phyloP scores from a whole-genome alignment of 2,113 vertebrate genomes.

The Protobothrops mucrosquamatus region DNA sequence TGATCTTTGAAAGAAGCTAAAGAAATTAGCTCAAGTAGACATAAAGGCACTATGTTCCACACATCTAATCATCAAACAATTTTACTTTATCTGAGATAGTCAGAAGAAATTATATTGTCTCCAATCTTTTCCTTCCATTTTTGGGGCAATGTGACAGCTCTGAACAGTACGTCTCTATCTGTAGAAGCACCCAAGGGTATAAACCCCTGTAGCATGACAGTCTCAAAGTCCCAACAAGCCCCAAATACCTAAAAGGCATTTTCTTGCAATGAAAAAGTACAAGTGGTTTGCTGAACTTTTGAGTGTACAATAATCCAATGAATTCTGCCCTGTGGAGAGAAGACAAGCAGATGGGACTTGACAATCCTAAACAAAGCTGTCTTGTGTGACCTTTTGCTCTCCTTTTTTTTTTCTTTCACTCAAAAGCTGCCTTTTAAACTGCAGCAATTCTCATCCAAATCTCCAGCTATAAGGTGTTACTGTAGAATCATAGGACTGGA shows the following conservation, averaged over 20 bases:
- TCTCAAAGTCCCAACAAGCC: constrained; percentile 59
- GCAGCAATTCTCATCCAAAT: constrained; percentile 2
- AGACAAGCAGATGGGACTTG: constrained; percentile 71
- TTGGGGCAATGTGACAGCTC: constrained; percentile 65
- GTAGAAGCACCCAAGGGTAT: constrained; percentile 58
- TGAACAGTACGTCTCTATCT: constrained; percentile 58
- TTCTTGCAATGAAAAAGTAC: constrained; percentile 61
- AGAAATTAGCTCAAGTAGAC: constrained; percentile 69
- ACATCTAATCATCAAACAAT: constrained; percentile 65
- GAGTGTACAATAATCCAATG: constrained; percentile 59
- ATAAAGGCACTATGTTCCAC: constrained; percentile 65
- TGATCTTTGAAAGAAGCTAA: constrained; percentile 66
- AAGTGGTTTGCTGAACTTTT: constrained; percentile 66
- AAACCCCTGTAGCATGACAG: constrained; percentile 59
- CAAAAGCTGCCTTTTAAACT: constrained; percentile 36
- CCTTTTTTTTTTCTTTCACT: constrained; percentile 33
- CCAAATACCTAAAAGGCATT: constrained; percentile 61
- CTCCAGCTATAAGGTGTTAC: not conserved
- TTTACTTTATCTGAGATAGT: constrained; percentile 68
- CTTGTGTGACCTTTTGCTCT: constrained; percentile 64
- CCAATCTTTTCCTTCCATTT: constrained; percentile 60
- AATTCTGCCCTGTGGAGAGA: constrained; percentile 64
- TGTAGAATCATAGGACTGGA: not conserved
- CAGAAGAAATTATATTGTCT: constrained; percentile 69
- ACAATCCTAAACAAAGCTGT: constrained; percentile 58